Base-by-base conservation (phyloP, 64 coral and sea anemone genomes). In the Montipora efflorescens region DNA sequence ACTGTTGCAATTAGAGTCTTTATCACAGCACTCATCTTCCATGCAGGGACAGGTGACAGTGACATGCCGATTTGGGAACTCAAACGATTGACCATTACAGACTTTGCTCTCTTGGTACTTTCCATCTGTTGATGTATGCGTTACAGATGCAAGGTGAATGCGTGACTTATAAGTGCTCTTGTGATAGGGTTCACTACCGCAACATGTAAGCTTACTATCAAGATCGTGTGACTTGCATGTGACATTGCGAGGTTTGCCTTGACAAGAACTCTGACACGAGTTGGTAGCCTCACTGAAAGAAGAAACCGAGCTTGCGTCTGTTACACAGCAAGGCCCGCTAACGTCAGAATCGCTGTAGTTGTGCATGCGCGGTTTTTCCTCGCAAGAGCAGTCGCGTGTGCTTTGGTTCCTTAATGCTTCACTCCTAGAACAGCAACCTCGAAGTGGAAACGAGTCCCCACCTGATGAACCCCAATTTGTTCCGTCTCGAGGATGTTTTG, bases 1-100 rank as follows among this genome's bases (percentile, higher is more conserved):
- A 14, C 79, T 49, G 4, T 83, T 46, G 25, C 23, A 23, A 59
- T 13, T 36, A 36, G 57, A 75, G 2, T 23, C 8, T 8, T 21
- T 84, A 9, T 36, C 28, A n/a, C 79, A 84, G 44, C 81, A 84
- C 14, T 48, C 61, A 59, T 84, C 44, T 67, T 84, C 44, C 10
- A 1, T 5, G 7, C 7, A 7, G 0, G 61, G 59, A 68, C 25
- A 68, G 25, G 43, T 67, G 59, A 68, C 28, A 20, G 18, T 3
- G 5, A 19, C 5, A 66, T 0, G 25, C 1, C 43, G 36, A 68
- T 49, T 69, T 25, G 11, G 61, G 46, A 23, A 45, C 80, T 83
- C 48, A 36, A 23, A 80, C 51, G 49, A 62, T 3, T 5, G 8
- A 21, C 4, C 19, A 20, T 53, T 19, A 52, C 47, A 8, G 14